Evolutionary conservation across 2,888 invertebrate genomes (phyloP).

Genomic region (Argyra leucocephala): DNA sequence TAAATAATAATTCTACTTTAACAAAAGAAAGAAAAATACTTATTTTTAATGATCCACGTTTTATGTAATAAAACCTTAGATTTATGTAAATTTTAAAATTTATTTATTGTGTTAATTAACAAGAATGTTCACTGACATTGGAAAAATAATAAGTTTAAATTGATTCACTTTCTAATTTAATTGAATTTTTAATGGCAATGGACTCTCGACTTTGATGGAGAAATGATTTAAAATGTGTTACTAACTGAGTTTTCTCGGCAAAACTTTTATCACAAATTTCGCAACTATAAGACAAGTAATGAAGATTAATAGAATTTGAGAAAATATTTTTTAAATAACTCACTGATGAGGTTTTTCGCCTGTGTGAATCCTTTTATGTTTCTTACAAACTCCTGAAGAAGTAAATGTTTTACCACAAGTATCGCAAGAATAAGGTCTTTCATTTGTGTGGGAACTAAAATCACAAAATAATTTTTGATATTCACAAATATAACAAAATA

Average conservation of each 20-base stretch:
- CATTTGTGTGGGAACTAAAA: constrained; percentile 19
- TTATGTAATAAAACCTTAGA: no score
- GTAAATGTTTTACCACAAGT: constrained; percentile 23
- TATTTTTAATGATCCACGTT: no score
- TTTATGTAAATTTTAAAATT: no score
- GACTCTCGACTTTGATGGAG: constrained; percentile 14
- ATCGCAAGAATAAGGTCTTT: constrained; percentile 21
- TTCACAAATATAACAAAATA: neutral
- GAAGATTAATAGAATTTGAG: neutral
- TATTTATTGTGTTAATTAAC: no score
- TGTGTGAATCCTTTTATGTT: constrained; percentile 21
- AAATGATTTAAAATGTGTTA: constrained; percentile 19
- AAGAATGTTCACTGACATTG: no score
- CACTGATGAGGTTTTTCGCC: constrained; percentile 16
- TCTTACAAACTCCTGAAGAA: constrained; percentile 19
- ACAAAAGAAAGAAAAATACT: no score
- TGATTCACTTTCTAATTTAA: neutral
- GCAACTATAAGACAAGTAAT: constrained; percentile 16
- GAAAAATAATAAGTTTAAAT: neutral
- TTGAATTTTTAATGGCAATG: neutral
- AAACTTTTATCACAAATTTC: constrained; percentile 22
- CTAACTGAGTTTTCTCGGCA: constrained; percentile 20
- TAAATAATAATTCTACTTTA: no score
- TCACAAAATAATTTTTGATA: no score
- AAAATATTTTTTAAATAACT: neutral